Conservation (phyloP, 2,888 invertebrate genomes). For the Diarsia dahlii region DNA sequence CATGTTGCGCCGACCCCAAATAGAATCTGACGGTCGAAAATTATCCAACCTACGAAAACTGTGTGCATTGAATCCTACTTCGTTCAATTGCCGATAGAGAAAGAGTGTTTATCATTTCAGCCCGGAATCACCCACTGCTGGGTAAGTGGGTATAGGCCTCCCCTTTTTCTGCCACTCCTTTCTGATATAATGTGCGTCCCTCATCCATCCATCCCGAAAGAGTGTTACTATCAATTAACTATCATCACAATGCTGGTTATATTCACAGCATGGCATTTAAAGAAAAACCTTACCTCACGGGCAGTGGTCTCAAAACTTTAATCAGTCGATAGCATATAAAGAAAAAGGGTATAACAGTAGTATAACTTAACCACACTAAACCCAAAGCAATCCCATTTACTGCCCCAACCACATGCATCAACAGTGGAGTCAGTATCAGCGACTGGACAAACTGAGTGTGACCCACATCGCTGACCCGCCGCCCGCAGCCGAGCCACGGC, state of each 20-base stretch:
- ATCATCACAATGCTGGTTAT: not conserved
- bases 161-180: too few relatives aligned
- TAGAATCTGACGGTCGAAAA: not conserved
- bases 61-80: not conserved
- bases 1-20: too few relatives aligned
- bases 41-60: not conserved
- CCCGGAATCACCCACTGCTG: too few relatives aligned
- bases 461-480: conserved; percentile 69
- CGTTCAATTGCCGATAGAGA: not conserved
- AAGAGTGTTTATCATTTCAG: too few relatives aligned
- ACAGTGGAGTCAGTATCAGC: conserved; percentile 37
- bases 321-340: not conserved
- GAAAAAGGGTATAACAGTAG: not conserved
- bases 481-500: conserved; percentile 53
- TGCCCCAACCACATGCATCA: conserved; percentile 9
- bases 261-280: too few relatives aligned
- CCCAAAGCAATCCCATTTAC: not conserved
- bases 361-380: not conserved
- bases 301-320: not conserved
- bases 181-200: too few relatives aligned
- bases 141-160: too few relatives aligned
- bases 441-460: conserved; percentile 57
- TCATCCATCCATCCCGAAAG: too few relatives aligned
- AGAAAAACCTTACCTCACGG: not conserved
- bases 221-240: not conserved